Evolutionary conservation across 2,888 invertebrate genomes (phyloP).

Genomic region (Melanostoma mellinum): DNA sequence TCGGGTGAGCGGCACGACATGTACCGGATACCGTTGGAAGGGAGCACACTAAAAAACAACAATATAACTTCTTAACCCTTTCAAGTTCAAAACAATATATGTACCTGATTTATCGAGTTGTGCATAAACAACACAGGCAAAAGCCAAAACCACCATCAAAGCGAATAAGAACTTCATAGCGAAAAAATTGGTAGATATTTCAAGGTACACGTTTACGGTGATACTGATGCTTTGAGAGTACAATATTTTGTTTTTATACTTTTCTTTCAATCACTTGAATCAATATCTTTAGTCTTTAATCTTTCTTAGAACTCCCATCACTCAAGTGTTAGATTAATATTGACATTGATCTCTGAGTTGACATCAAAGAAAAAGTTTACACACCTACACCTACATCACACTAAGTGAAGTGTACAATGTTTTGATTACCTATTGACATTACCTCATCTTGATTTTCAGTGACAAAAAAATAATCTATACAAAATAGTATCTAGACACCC

Average conservation of each 20-base stretch:
- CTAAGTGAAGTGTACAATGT: neutral
- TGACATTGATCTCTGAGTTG: conserved; percentile 42
- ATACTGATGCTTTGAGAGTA: conserved; percentile 35
- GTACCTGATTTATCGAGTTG: conserved; percentile 54
- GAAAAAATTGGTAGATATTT: conserved; percentile 56
- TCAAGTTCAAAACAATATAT: neutral
- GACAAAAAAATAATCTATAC: neutral
- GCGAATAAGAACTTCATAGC: conserved; percentile 66
- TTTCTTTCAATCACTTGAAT: conserved; percentile 10
- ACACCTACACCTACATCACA: neutral
- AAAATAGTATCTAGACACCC: neutral
- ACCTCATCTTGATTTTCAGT: neutral
- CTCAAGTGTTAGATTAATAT: conserved; percentile 33
- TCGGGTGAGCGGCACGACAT: conserved; percentile 72
- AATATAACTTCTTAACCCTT: neutral
- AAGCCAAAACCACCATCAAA: conserved; percentile 67
- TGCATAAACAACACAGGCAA: conserved; percentile 58
- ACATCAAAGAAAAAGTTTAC: conserved; percentile 6
- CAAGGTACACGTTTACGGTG: conserved; percentile 21
- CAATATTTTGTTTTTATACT: conserved; percentile 55
- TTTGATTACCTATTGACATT: conserved; percentile 12
- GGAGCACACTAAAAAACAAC: conserved; percentile 69
- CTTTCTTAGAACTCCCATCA: conserved; percentile 31
- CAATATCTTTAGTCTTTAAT: neutral
- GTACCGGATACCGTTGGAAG: conserved; percentile 74